A percentile compares a stretch with the other conserved stretches of the same genome.
Evolutionary conservation across 2,888 invertebrate genomes (phyloP).

Genomic region (Ommatoiulus sabulosus): DNA sequence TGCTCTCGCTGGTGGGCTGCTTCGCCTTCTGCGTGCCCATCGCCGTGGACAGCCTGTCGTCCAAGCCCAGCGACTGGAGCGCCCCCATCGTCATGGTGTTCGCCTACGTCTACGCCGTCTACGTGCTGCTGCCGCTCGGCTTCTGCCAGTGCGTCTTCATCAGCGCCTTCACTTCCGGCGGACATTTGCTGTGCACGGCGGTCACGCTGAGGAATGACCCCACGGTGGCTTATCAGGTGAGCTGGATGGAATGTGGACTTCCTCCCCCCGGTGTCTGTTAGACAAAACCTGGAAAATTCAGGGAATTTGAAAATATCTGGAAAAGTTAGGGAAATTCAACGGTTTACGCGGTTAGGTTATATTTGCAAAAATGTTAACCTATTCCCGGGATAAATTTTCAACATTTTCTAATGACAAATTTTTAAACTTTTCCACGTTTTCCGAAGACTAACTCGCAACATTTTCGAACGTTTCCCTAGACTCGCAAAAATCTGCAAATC

Average conservation of each 20-base stretch:
- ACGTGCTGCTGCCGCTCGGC: slow-evolving; percentile 45
- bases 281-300: no score
- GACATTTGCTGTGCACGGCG: not conserved
- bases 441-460: no score
- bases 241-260: not conserved
- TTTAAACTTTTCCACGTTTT: no score
- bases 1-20: slow-evolving; percentile 47
- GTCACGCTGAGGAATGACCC: not conserved
- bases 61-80: slow-evolving; percentile 4
- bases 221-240: slow-evolving; percentile 26
- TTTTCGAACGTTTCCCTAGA: no score
- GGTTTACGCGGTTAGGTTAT: no score
- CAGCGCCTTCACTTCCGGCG: not conserved
- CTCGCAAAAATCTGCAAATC: no score
- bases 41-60: not conserved
- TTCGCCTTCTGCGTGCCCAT: slow-evolving; percentile 34
- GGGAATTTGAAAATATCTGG: no score
- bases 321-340: no score
- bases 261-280: no score
- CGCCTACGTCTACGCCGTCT: slow-evolving; percentile 47
- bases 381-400: no score
- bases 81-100: slow-evolving; percentile 8
- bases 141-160: slow-evolving; percentile 15
- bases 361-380: no score
- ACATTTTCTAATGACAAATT: no score